A percentile compares a stretch with the other conserved stretches of the same genome.
phyloP scores from a whole-genome alignment of 2,113 vertebrate genomes.

The Vicugna pacos region DNA sequence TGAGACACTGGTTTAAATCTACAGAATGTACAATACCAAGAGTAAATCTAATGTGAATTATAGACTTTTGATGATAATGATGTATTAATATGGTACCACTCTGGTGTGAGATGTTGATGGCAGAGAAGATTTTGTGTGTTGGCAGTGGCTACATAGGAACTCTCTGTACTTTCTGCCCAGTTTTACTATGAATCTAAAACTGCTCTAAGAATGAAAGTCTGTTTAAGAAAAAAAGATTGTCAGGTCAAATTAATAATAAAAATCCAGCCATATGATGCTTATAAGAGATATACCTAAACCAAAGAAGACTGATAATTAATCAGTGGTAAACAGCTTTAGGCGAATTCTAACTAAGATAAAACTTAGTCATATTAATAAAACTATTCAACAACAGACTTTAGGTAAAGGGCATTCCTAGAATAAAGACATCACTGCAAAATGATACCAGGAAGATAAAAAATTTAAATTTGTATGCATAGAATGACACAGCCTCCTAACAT shows the following conservation, averaged over 20 bases:
- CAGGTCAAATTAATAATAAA: neutral
- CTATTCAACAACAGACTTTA: neutral
- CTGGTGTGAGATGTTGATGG: neutral
- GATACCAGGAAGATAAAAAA: neutral
- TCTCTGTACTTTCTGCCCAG: too few relatives aligned
- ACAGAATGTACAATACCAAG: neutral
- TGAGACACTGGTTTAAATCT: too few relatives aligned
- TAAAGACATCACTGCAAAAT: neutral
- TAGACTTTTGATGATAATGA: neutral
- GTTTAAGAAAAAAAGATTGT: neutral
- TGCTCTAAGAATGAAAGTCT: neutral
- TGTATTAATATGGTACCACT: neutral
- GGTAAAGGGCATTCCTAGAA: neutral
- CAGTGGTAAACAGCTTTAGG: neutral
- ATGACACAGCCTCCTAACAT: neutral
- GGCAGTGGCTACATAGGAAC: too few relatives aligned
- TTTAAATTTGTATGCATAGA: neutral
- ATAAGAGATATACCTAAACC: neutral
- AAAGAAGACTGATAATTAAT: neutral
- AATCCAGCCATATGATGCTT: neutral
- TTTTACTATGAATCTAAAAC: neutral
- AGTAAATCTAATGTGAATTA: neutral
- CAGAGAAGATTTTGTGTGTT: neutral
- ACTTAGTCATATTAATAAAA: neutral
- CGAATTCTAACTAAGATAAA: conserved; percentile 5